Evolutionary conservation across 2,113 vertebrate genomes (phyloP), one percentile per base, ranked within the genome.

Genomic region (Toxotes jaculatrix): DNA sequence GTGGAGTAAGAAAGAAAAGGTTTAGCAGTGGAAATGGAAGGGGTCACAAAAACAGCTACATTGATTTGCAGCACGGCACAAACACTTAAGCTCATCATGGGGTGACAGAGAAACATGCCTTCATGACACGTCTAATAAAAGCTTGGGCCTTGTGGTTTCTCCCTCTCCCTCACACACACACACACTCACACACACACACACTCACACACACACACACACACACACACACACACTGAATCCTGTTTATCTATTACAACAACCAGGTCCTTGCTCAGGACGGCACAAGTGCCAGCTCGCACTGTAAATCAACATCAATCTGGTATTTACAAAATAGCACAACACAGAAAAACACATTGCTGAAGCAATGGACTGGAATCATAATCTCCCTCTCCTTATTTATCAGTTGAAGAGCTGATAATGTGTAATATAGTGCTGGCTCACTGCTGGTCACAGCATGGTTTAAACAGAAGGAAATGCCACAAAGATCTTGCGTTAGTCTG

Each of bases 21-120:
- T 57, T 76, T 60, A 32, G 56, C 49, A 56, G 60, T 38, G 34
- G 59, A 69, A 82, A 81, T 1, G 3, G 45, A 80, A 17, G 17
- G 16, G 70, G 47, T 56, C 17, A 45, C 49, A 79, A 79, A 71
- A 69, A 59, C 79, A 83, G 45, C 66, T 12, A 43, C 23, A 88
- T 59, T 62, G 79, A 89, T 80, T 34, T 68, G 23, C 56, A 84
- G 65, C 36, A 45, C 63, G 66, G 56, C 57, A 85, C 69, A 88
- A 91, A 89, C 75, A 87, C 76, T 82, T 82, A 75, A 83, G 73
- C 77, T 60, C n/a, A 84, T 89, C 49, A 67, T 10, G 75, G 40
- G 63, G 40, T 86, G 81, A 90, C 81, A 83, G 71, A 80, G 56
- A 63, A 77, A 70, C 49, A 70, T 59, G 63, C 43, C 57, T 72